Conservation (phyloP, 2,888 invertebrate species). For the Aleiodes leptofemur region DNA sequence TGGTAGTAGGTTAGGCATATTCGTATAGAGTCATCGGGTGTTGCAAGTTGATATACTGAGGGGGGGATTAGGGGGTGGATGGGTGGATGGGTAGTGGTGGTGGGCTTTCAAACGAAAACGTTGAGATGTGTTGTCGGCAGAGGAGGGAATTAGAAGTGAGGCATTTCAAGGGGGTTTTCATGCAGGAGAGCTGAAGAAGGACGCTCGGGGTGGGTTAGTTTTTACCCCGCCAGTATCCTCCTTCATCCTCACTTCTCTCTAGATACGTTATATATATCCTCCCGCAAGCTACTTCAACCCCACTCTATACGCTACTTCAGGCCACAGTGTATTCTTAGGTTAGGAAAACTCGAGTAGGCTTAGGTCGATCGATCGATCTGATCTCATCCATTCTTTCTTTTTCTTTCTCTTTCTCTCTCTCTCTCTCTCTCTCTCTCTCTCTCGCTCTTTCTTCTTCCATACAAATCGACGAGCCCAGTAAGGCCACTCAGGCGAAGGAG, state of each 20-base stretch:
- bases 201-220: constrained; percentile 38
- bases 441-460: constrained; percentile 1
- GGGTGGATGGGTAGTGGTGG: too few relatives aligned
- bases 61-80: too few relatives aligned
- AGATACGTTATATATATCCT: constrained; percentile 36
- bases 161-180: constrained; percentile 2
- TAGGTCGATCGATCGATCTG: constrained; percentile 68
- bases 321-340: constrained; percentile 69
- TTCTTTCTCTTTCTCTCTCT: background rate
- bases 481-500: constrained; percentile 33
- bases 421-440: constrained; percentile 17
- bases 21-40: constrained; percentile 31
- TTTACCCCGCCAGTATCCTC: constrained; percentile 39
- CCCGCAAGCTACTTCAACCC: constrained; percentile 60
- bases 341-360: constrained; percentile 69
- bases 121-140: constrained; percentile 28
- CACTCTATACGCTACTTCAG: constrained; percentile 59
- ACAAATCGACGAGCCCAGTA: constrained; percentile 14
- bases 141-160: constrained; percentile 6
- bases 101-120: constrained; percentile 16
- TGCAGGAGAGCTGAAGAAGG: constrained; percentile 22
- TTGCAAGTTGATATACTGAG: background rate
- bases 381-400: constrained; percentile 54
- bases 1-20: constrained; percentile 19
- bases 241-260: constrained; percentile 32